A percentile compares a stretch with the other conserved stretches of the same genome.
Evolutionary conservation across 2,113 vertebrate species (phyloP).

Genomic region (Eudyptes chrysolophus): DNA sequence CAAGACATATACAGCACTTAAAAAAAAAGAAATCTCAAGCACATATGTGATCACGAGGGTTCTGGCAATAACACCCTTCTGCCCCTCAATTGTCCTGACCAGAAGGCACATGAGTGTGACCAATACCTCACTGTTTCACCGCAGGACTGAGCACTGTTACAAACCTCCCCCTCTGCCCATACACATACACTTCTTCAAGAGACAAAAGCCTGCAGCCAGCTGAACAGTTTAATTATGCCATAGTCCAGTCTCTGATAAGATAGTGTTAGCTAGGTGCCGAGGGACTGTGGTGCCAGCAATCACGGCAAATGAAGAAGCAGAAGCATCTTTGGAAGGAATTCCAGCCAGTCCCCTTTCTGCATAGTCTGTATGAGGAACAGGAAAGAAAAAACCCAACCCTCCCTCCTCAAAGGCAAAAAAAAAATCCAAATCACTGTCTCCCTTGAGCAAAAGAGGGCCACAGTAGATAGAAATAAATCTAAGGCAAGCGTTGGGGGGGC

Average conservation of each 20-base stretch:
- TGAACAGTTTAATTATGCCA: neutral
- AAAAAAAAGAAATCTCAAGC: neutral
- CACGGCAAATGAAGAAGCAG: neutral
- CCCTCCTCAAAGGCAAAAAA: neutral
- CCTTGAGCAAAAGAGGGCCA: neutral
- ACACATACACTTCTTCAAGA: neutral
- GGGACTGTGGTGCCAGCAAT: neutral
- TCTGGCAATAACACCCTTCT: neutral
- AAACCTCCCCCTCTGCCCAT: neutral
- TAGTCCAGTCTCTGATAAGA: neutral
- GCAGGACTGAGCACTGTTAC: fast-evolving
- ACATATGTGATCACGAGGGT: neutral
- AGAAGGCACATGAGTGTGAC: neutral
- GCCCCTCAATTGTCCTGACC: neutral
- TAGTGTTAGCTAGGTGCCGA: neutral
- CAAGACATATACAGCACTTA: neutral
- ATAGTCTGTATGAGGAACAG: neutral
- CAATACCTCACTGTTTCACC: neutral
- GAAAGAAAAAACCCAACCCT: neutral
- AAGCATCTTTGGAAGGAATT: neutral
- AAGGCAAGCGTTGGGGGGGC: neutral
- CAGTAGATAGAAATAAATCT: neutral
- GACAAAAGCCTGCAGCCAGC: neutral
- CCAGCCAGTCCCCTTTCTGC: neutral
- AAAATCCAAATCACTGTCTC: neutral